These are phyloP conservation scores for Orussus abietinus DNA, from an alignment of 1,140 invertebrate species.

Conservation along the genomic window DNA sequence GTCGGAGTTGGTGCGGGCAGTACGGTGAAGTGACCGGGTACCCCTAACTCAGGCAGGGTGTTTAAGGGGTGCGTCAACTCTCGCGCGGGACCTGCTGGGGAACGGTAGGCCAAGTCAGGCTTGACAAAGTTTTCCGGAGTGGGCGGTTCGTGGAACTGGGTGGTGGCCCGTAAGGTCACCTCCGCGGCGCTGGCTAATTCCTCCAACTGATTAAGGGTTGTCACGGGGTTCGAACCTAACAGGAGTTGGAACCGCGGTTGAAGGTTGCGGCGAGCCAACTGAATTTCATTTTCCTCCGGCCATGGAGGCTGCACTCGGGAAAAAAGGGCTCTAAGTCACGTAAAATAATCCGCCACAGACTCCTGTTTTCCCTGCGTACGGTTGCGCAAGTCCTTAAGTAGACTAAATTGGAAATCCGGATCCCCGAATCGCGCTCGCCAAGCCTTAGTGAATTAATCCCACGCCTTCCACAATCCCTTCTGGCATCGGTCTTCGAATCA, in stretches of 20 bases:
- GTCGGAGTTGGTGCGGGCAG: too few species aligned
- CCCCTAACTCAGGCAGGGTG: too few species aligned
- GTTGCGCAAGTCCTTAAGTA: neutral
- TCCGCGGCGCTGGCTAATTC: too few species aligned
- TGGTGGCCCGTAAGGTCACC: too few species aligned
- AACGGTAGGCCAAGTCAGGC: neutral
- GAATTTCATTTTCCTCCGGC: neutral
- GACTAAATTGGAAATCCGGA: conserved; percentile 1
- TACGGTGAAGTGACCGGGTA: too few species aligned
- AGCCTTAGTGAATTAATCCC: too few species aligned
- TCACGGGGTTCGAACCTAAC: neutral
- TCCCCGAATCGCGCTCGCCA: neutral
- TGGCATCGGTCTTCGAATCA: too few species aligned
- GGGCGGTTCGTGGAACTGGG: neutral
- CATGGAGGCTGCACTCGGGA: neutral
- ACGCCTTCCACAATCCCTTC: too few species aligned
- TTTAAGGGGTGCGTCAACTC: too few species aligned
- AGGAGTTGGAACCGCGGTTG: neutral
- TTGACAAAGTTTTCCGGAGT: neutral
- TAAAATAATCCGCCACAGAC: neutral
- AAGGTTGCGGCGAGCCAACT: neutral
- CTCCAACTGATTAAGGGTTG: too few species aligned
- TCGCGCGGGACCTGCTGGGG: too few species aligned
- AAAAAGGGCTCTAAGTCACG: conserved; percentile 3
- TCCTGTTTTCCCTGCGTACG: conserved; percentile 1